Evolutionary conservation across 2,888 invertebrate genomes (phyloP), one percentile per base, ranked within the genome.

Genomic region (Athripsodes cinereus): DNA sequence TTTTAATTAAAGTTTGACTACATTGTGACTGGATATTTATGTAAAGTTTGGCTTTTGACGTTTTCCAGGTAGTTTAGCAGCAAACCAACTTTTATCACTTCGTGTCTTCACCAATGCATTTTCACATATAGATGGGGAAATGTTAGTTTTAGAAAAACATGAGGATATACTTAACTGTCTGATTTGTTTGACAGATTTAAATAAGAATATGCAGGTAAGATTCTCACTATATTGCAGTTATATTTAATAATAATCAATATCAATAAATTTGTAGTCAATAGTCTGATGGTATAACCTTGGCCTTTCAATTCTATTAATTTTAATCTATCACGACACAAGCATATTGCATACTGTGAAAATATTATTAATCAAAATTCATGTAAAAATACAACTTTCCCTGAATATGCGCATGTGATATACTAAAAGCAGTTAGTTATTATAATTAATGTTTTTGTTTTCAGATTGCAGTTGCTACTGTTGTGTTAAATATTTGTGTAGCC

Each of bases 71-170:
- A 80, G 78, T 66, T 69, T 84, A 1, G 75, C 84, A 1, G 85
- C 88, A 1, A 92, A 93, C 70, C 87, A 87, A 66, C 81, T 95
- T 75, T 79, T 96, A 62, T 78, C 87, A 1, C 81, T 92, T 67
- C 83, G 94, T 11, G 82, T 88, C 49, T 68, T 96, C 1, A 86
- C 87, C 64, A 97, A 97, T 73, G 85, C 92, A 68, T 89, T 93
- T 72, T 74, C 79, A 18, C 88, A 90, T 65, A 73, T 81, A 56
- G 70, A 76, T 3, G 88, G 88, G 0, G 86, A 87, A 71, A 76
- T 79, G 70, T 66, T 86, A 48, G 81, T 86, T 52, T 71, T 85
- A 47, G 74, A 77, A 0, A 77, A 82, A 48, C 72, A 81, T 46
- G 82, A 84, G 59, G 69, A 82, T 52, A 70, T 87, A n/a, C 70